Base-by-base conservation (phyloP, 2,888 invertebrate genomes). In the Leptura quadrifasciata region DNA sequence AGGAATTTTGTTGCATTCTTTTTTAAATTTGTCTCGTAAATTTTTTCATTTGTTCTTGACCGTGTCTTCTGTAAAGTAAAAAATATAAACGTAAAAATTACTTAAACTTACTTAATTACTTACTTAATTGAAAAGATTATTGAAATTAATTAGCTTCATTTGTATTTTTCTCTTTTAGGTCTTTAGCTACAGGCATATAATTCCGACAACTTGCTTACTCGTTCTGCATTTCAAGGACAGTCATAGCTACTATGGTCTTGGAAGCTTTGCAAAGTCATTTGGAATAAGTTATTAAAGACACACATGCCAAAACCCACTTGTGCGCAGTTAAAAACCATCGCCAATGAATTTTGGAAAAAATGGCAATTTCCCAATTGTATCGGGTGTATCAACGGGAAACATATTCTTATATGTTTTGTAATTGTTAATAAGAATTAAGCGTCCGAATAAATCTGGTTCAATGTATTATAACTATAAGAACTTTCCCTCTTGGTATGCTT, bases 321-420 rank as follows among this genome's bases (percentile, higher is more conserved):
- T 24, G 58, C 4, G 24, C 21, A 24, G 4, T 58, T 58, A 24
- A 58, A 58, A 58, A 58, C 20, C 4, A 21, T 58, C 24, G 21
- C 58, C n/a, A 24, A 12, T 12, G 57, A 70, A 15, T 75, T 63
- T 70, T 74, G 35, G 58, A 54, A 58, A 18, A 31, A 63, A 9
- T 57, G 57, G 72, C 65, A 78, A 31, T 78, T 76, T 60, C 71
- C 74, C 24, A 70, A 79, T 67, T 79, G 76, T 60, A 57, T 57
- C 10, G 57, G 57, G 20, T 57, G 57, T 57, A 18, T 58, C 3
- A 24, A 58, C 24, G 58, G 58, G n/a, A 58, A 58, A 24, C 58
- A 58, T 12, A 58, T 58, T n/a, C n/a, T n/a, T n/a, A n/a, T n/a
- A n/a, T n/a, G n/a, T n/a, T n/a, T n/a, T n/a, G n/a, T n/a, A n/a